phyloP scores from a whole-genome alignment of 2,888 invertebrate genomes.

The Erebia ligea region DNA sequence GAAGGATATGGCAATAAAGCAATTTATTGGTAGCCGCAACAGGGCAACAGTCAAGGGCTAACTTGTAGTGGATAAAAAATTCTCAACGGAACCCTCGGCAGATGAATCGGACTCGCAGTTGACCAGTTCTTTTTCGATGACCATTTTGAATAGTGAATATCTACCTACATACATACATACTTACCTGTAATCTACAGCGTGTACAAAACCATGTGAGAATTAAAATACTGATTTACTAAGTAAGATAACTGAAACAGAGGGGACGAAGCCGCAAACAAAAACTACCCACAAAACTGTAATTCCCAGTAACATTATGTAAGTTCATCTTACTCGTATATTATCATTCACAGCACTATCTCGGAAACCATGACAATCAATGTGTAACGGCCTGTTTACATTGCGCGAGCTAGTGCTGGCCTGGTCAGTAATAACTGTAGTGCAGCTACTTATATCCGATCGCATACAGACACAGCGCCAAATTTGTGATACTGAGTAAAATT shows the following conservation, averaged over 20 bases:
- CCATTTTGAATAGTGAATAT: too few species aligned
- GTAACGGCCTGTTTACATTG: neutral
- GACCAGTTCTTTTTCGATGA: too few species aligned
- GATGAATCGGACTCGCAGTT: too few species aligned
- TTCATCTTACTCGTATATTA: slow-evolving; percentile 2
- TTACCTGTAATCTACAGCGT: too few species aligned
- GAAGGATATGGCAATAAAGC: too few species aligned
- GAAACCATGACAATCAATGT: slow-evolving; percentile 8
- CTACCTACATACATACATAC: too few species aligned
- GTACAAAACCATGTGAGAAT: neutral
- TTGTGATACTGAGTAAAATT: too few species aligned
- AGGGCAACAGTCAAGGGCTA: too few species aligned
- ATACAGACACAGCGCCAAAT: neutral
- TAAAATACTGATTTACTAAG: slow-evolving; percentile 1
- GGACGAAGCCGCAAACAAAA: slow-evolving; percentile 6
- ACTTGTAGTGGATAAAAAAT: too few species aligned
- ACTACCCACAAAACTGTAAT: slow-evolving; percentile 4
- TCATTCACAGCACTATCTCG: slow-evolving; percentile 14
- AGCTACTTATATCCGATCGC: neutral
- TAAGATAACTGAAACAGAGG: slow-evolving; percentile 8
- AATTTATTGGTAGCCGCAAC: too few species aligned
- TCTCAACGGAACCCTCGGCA: too few species aligned
- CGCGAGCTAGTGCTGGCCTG: neutral
- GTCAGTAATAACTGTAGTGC: neutral
- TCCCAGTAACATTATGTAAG: slow-evolving; percentile 15